Evolutionary conservation across 2,797 vertebrate genomes (phyloP).

Genomic region (Helicolenus hilgendorfi): DNA sequence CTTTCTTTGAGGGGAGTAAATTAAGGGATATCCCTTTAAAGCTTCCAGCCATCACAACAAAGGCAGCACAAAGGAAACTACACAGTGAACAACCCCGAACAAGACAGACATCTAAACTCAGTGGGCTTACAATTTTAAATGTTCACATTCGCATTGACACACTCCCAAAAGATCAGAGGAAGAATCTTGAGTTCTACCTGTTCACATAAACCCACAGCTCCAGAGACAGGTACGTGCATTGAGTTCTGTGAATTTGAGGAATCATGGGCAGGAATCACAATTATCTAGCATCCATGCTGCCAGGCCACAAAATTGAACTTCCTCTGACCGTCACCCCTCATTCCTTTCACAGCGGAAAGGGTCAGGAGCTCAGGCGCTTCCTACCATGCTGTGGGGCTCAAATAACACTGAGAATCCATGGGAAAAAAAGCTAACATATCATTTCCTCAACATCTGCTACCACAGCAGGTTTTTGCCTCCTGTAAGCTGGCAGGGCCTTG

Average conservation of each 20-base stretch:
- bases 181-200: constrained; percentile 29
- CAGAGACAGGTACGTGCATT: background rate
- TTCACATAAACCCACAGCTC: constrained; percentile 29
- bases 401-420: constrained; percentile 45
- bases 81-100: constrained; percentile 19
- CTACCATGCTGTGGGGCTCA: constrained; percentile 31
- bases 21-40: background rate
- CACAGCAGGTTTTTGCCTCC: constrained; percentile 70
- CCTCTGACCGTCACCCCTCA: constrained; percentile 43
- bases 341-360: constrained; percentile 53
- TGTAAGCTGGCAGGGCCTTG: constrained; percentile 53
- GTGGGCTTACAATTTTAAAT: constrained; percentile 29
- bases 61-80: background rate
- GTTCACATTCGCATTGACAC: constrained; percentile 25
- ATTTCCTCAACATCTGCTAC: constrained; percentile 77
- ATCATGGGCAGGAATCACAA: constrained; percentile 43
- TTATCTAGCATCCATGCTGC: constrained; percentile 7
- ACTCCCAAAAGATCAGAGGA: constrained; percentile 46
- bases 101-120: constrained; percentile 40
- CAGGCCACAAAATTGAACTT: constrained; percentile 48
- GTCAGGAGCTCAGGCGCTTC: constrained; percentile 38
- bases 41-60: background rate
- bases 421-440: constrained; percentile 49
- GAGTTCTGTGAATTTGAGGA: constrained; percentile 18
- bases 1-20: background rate